Percentiles rank a stretch among this genome's conserved stretches.
phyloP scores from a whole-genome alignment of 2,888 invertebrate genomes.

The Tiliacea aurago region DNA sequence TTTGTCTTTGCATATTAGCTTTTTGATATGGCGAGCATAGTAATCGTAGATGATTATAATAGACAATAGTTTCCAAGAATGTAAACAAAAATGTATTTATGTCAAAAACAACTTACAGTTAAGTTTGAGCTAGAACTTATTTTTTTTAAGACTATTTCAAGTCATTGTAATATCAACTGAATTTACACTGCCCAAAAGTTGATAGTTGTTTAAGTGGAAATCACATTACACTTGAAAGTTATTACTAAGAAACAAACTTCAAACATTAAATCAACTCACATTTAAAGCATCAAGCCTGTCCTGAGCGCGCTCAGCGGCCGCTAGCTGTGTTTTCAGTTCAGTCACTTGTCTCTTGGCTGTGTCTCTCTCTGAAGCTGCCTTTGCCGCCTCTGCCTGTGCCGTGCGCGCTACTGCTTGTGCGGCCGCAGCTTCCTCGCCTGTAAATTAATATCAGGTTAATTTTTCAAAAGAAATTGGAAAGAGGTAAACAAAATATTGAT shows the following conservation, averaged over 20 bases:
- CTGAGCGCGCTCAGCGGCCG: slow-evolving; percentile 84
- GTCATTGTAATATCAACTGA: too few relatives aligned
- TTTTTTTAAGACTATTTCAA: too few relatives aligned
- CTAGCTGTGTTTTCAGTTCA: slow-evolving; percentile 77
- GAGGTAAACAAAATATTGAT: neutral
- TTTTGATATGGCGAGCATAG: neutral
- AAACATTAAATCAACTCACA: slow-evolving; percentile 68
- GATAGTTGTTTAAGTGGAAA: too few relatives aligned
- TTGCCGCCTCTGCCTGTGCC: slow-evolving; percentile 84
- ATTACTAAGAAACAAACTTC: neutral
- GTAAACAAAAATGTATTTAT: too few relatives aligned
- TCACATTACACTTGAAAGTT: too few relatives aligned
- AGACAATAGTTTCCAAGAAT: too few relatives aligned
- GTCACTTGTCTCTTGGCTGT: slow-evolving; percentile 76
- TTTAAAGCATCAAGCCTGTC: slow-evolving; percentile 84
- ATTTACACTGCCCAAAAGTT: too few relatives aligned
- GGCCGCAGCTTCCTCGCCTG: slow-evolving; percentile 87
- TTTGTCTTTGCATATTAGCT: neutral
- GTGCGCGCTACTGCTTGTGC: slow-evolving; percentile 86
- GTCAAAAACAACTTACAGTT: too few relatives aligned
- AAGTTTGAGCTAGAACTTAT: too few relatives aligned
- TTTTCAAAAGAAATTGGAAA: too few relatives aligned
- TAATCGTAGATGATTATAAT: neutral
- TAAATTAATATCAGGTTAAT: neutral
- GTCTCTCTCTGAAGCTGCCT: slow-evolving; percentile 78